Base-by-base conservation (phyloP, 2,113 vertebrate species). In the Actenoides hombroni region DNA sequence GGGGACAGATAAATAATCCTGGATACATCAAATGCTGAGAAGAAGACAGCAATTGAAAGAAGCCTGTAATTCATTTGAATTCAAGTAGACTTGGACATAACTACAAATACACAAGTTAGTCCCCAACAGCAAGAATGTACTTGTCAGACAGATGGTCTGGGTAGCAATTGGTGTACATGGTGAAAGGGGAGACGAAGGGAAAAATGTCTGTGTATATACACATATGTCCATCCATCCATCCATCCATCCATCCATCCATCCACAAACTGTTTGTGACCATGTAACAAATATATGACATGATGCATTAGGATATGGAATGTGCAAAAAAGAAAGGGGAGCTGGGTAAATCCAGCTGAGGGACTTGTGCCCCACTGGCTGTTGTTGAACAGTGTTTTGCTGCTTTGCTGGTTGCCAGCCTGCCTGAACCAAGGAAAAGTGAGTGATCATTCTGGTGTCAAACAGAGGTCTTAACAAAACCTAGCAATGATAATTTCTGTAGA, bases 281-380 rank as follows among this genome's bases (percentile, higher is more conserved):
- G 6, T 84, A 42, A 51, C 8, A 40, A 61, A 61, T 33, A 11
- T 4, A 5, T 28, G 44, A 37, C 5, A 4, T 0, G 1, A n/a
- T 11, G 4, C 46, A 23, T 68, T 85, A 28, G 13, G 85, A 31
- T 4, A 19, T 5, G 10, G 57, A 56, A 4, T 2, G 9, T 74
- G 23, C 23, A 65, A 64, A 80, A 80, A 71, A 16, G 17, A 51
- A 74, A 39, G 8, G 5, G 1, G 0, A 15, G 16, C 6, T 2
- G 33, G 31, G 7, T 18, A 61, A 93, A 61, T 70, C 81, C 2
- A 2, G 8, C 56, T 29, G 15, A 37, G 20, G 40, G 21, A 3
- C 23, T 63, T 29, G 16, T 53, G 29, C 6, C 15, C 18, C 35
- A 10, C 11, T 48, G 31, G 23, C 16, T 61, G 33, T 3, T 53